Conservation (phyloP, 2,797 vertebrate species). For the Phoebastria nigripes region DNA sequence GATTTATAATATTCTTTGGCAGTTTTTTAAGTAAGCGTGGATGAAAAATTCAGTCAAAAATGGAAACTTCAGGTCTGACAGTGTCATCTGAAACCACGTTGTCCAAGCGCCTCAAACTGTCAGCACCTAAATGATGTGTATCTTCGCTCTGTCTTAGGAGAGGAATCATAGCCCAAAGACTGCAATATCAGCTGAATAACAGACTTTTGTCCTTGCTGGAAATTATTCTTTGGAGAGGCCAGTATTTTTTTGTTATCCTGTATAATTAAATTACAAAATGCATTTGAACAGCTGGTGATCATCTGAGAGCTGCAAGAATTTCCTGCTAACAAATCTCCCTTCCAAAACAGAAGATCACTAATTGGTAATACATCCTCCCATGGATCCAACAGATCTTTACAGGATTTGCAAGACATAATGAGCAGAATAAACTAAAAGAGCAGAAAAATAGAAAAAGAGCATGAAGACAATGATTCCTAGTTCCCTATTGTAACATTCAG, state of each 20-base stretch:
- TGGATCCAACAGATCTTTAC: neutral
- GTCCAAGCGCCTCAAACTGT: neutral
- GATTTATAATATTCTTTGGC: neutral
- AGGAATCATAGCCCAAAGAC: neutral
- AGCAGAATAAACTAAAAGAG: neutral
- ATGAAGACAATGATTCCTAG: neutral
- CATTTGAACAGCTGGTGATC: conserved; percentile 19
- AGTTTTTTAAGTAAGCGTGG: neutral
- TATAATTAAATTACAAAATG: neutral
- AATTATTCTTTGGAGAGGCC: neutral
- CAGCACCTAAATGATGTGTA: neutral
- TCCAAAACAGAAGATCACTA: neutral
- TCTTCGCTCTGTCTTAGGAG: neutral
- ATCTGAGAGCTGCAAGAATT: conserved; percentile 5
- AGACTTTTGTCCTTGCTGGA: neutral
- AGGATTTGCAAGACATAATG: neutral
- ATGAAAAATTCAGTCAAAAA: neutral
- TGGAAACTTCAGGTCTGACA: neutral
- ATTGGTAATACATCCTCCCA: neutral
- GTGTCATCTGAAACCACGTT: neutral
- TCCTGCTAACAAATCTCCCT: neutral
- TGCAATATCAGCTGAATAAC: neutral
- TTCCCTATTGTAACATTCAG: neutral
- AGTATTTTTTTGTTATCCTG: neutral
- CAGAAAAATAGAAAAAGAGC: neutral